Percentiles rank a stretch among this genome's conserved stretches.
Conservation (phyloP, 2,888 invertebrate genomes). For the Laothoe populi region DNA sequence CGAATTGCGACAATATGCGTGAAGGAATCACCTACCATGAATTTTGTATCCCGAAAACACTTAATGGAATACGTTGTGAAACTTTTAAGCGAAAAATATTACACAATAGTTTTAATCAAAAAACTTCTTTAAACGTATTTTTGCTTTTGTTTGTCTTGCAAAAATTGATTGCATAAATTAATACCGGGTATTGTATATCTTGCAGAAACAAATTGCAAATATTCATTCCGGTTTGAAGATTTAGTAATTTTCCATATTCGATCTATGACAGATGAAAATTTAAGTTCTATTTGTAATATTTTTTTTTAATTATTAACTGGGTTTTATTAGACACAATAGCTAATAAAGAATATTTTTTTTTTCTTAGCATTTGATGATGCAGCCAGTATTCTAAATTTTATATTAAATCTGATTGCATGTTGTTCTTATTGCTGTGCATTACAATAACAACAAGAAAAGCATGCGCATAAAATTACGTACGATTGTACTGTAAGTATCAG, state of each 20-base stretch:
- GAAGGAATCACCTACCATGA: constrained; percentile 43
- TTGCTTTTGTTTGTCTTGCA: constrained; percentile 7
- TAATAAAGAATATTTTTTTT: too few species aligned
- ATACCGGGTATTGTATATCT: neutral
- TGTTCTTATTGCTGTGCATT: too few species aligned
- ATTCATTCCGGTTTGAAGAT: neutral
- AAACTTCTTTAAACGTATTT: neutral
- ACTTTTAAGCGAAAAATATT: constrained; percentile 4
- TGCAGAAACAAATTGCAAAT: neutral
- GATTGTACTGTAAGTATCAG: too few species aligned
- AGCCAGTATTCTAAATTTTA: too few species aligned
- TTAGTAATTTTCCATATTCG: neutral
- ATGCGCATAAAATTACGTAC: too few species aligned
- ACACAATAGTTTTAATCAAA: constrained; percentile 6
- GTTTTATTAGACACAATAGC: too few species aligned
- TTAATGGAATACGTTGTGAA: constrained; percentile 22
- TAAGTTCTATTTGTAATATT: neutral
- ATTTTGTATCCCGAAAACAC: constrained; percentile 10
- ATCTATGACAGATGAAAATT: neutral
- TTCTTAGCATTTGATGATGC: too few species aligned
- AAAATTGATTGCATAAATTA: constrained; percentile 3
- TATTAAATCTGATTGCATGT: too few species aligned
- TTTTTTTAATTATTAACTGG: neutral
- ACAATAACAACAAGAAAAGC: too few species aligned
- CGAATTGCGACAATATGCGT: constrained; percentile 56